Evolutionary conservation across 2,888 invertebrate genomes (phyloP).

Genomic region (Boloria selene): DNA sequence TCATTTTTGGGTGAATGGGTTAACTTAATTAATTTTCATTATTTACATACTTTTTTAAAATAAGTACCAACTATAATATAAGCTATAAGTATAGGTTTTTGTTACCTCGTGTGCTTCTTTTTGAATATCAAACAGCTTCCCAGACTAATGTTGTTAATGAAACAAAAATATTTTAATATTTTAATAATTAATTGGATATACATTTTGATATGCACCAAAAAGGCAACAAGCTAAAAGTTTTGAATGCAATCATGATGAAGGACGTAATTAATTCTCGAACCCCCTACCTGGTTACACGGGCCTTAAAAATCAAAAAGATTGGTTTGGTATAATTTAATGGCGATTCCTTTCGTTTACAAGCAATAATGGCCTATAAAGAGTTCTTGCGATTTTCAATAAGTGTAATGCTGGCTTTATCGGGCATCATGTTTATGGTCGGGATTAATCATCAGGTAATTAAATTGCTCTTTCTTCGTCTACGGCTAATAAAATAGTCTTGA

Average conservation of each 20-base stretch:
- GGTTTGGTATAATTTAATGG: conserved; percentile 60
- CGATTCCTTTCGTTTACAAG: conserved; percentile 61
- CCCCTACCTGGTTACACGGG: conserved; percentile 52
- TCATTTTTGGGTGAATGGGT: too few species aligned
- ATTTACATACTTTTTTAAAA: too few species aligned
- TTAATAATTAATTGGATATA: conserved; percentile 13
- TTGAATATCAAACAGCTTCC: not conserved
- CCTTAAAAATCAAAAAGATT: conserved; percentile 56
- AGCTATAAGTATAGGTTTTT: too few species aligned
- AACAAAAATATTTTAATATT: conserved; percentile 8
- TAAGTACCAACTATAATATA: too few species aligned
- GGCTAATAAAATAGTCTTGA: conserved; percentile 19
- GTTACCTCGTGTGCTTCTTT: not conserved
- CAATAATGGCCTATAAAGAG: conserved; percentile 41
- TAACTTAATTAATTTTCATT: too few species aligned
- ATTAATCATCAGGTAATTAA: conserved; percentile 34
- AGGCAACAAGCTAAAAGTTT: conserved; percentile 25
- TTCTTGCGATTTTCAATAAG: conserved; percentile 35
- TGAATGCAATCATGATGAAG: conserved; percentile 38
- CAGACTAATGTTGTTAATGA: not conserved
- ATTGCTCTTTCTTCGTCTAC: conserved; percentile 23
- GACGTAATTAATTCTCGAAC: conserved; percentile 58
- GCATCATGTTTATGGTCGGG: conserved; percentile 27
- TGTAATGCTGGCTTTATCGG: conserved; percentile 24
- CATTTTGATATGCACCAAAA: conserved; percentile 19